phyloP scores from a whole-genome alignment of 2,888 invertebrate genomes.

The Embidobia sp. region DNA sequence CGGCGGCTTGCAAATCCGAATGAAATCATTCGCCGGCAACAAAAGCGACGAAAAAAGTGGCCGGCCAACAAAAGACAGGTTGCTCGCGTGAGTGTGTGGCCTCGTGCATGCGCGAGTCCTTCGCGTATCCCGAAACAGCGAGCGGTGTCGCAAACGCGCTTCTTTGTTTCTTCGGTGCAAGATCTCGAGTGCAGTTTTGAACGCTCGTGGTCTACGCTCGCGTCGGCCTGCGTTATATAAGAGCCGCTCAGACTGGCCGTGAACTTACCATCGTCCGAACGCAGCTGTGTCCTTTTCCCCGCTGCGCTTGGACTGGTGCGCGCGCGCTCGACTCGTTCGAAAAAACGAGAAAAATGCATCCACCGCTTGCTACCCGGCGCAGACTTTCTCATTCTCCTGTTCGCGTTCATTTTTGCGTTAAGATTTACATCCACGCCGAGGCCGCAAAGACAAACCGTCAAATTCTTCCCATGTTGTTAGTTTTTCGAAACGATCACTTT shows the following conservation, averaged over 20 bases:
- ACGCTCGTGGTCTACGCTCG: slow-evolving; percentile 61
- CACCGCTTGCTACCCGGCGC: slow-evolving; percentile 40
- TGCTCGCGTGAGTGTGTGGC: slow-evolving; percentile 5
- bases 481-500: too few species aligned
- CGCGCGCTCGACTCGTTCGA: slow-evolving; percentile 47
- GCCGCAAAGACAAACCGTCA: too few species aligned
- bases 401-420: slow-evolving; percentile 12
- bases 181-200: slow-evolving; percentile 68
- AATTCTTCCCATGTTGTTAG: too few species aligned
- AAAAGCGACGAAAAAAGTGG: background rate
- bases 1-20: slow-evolving; percentile 1
- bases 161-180: slow-evolving; percentile 63
- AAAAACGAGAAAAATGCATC: slow-evolving; percentile 65
- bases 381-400: slow-evolving; percentile 60
- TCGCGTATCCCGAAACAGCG: slow-evolving; percentile 34
- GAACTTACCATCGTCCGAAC: slow-evolving; percentile 78
- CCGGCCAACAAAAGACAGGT: slow-evolving; percentile 16
- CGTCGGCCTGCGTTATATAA: slow-evolving; percentile 67
- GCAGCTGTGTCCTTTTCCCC: slow-evolving; percentile 69
- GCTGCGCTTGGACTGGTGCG: slow-evolving; percentile 61
- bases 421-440: too few species aligned
- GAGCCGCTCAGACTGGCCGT: slow-evolving; percentile 78
- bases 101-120: slow-evolving; percentile 37
- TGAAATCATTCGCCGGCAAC: slow-evolving; percentile 1
- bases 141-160: slow-evolving; percentile 48